These are phyloP conservation scores for Nycticorax nycticorax DNA, from an alignment of 2,113 vertebrate genomes.

Conservation along the genomic window DNA sequence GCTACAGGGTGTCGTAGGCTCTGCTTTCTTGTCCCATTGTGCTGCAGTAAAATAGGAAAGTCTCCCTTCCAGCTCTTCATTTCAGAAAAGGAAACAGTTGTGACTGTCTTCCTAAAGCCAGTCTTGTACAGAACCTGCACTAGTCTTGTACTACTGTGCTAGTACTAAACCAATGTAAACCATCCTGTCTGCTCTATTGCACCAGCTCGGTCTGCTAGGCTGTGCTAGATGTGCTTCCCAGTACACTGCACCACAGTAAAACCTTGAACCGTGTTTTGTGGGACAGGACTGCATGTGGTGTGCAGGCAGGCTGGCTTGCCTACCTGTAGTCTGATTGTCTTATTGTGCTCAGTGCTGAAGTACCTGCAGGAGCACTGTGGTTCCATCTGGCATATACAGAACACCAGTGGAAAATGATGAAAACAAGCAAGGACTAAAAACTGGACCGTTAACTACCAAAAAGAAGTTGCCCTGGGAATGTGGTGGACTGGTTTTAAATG, in stretches of 20 bases:
- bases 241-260: neutral
- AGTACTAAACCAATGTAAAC: neutral
- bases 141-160: neutral
- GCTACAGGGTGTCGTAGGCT: neutral
- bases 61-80: slow-evolving; percentile 6
- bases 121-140: neutral
- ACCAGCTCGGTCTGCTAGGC: neutral
- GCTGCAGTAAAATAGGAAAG: slow-evolving; percentile 43
- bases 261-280: neutral
- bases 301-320: neutral
- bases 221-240: neutral
- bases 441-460: neutral
- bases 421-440: neutral
- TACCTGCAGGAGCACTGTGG: neutral
- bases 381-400: neutral
- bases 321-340: neutral
- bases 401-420: neutral
- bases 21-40: neutral
- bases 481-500: neutral
- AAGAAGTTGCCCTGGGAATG: neutral
- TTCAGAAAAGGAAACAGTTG: neutral
- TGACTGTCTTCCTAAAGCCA: neutral
- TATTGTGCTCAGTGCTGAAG: neutral
- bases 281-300: neutral
- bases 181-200: neutral